Base-by-base conservation (phyloP, 2,888 invertebrate species). In the Chymomyza amoena region DNA sequence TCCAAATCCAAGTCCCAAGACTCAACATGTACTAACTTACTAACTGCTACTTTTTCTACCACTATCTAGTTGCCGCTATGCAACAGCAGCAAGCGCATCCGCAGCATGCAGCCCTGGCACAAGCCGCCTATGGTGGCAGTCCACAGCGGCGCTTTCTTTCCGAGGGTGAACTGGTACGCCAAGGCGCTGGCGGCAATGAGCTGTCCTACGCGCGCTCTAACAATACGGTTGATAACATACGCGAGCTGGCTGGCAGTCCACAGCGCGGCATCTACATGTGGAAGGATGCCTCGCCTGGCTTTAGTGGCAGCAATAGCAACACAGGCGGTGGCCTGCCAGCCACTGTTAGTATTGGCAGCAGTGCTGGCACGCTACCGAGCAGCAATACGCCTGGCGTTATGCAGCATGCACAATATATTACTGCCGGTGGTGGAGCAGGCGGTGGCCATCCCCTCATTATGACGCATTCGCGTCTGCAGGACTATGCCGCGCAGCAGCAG, bases 181-280 rank as follows among this genome's bases (percentile, higher is more conserved):
- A 95, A 85, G 93, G 93, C 69, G 84, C 78, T 10, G 72, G 74
- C 28, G 76, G 87, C 28, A 87, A 79, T 61, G 95, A 95, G 84
- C 93, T 95, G 72, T 93, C 93, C 2, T 95, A 95, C 88, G 93
- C 95, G 1, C 93, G 95, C 73, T 94, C 94, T 77, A 96, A 94
- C 92, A 95, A 95, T 91, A 95, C 95, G 67, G 96, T 96, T 77
- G 96, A 96, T 92, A 97, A 97, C 92, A 96, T 97, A 88, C 94
- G 97, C 76, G 97, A 97, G 91, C 93, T 97, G 87, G 97, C 97
- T 59, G 96, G 97, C 61, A 96, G 96, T 64, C 97, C 97, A 63
- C 97, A 97, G 91, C 94, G 96, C 76, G 95, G 95, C 75, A 94
- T 95, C 65, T 96, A 96, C 90, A 94, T 95, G 93, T 96, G 95